Percentiles rank a stretch among this genome's conserved stretches.
phyloP scores from a whole-genome alignment of 2,888 invertebrate genomes.

The Andrena trimmerana region DNA sequence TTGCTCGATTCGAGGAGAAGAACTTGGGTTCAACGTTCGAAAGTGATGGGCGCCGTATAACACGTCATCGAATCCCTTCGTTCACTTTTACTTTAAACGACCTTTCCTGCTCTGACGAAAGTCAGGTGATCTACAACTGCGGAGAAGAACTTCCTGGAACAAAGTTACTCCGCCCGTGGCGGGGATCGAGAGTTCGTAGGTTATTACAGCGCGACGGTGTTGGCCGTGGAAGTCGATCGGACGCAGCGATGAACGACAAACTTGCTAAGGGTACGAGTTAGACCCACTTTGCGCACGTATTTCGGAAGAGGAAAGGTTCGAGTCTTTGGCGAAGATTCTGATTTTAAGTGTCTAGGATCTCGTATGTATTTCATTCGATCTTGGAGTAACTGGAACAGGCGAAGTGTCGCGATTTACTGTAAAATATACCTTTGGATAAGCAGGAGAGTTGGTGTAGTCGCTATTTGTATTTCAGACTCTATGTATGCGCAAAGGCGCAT shows the following conservation, averaged over 20 bases:
- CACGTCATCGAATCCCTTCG: conserved; percentile 40
- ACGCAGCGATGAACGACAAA: conserved; percentile 31
- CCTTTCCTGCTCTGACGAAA: conserved; percentile 38
- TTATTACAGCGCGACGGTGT: conserved; percentile 47
- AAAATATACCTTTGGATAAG: no score
- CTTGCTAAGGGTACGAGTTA: conserved; percentile 59
- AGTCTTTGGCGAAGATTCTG: neutral
- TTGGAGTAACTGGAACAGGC: neutral
- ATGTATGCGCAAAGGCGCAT: no score
- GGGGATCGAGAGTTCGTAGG: conserved; percentile 55
- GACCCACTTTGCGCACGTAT: conserved; percentile 10
- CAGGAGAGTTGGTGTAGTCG: no score
- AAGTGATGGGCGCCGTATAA: conserved; percentile 19
- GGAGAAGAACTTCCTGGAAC: conserved; percentile 52
- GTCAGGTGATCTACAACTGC: conserved; percentile 54
- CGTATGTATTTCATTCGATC: neutral
- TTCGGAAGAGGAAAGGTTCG: neutral
- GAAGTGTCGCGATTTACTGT: no score
- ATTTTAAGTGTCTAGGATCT: neutral
- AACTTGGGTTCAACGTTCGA: conserved; percentile 29
- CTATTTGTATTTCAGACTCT: no score
- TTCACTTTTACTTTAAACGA: conserved; percentile 60
- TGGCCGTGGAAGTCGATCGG: conserved; percentile 47
- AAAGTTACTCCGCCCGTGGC: conserved; percentile 57
- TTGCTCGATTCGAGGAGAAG: conserved; percentile 2